Evolutionary conservation across 2,113 vertebrate genomes (phyloP).

Genomic region (Apteryx owenii): DNA sequence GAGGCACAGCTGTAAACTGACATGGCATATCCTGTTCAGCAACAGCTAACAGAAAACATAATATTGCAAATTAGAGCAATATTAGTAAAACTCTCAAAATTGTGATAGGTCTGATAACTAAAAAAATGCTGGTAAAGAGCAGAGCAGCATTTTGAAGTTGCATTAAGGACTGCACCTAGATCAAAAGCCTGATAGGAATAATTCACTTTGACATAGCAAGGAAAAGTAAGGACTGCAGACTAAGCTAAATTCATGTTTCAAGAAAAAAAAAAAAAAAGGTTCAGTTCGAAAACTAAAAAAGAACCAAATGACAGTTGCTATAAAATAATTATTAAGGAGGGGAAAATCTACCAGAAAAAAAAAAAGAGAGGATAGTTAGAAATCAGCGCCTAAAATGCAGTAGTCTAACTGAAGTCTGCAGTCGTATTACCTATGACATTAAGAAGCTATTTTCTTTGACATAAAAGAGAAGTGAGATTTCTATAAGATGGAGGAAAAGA

Average conservation of each 20-base stretch:
- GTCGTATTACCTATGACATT: background rate
- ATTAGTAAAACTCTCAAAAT: background rate
- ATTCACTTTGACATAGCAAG: background rate
- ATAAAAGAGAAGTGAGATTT: background rate
- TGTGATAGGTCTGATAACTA: background rate
- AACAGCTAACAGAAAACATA: background rate
- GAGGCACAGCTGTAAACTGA: background rate
- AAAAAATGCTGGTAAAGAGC: background rate
- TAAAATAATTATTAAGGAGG: background rate
- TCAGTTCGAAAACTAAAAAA: background rate
- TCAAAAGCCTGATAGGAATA: background rate
- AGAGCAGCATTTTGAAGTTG: background rate
- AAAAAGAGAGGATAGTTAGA: background rate
- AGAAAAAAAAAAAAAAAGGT: background rate
- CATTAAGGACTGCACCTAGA: background rate
- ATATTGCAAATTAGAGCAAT: background rate
- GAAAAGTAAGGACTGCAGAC: background rate
- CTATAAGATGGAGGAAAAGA: background rate
- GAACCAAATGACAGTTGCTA: background rate
- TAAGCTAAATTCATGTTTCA: background rate
- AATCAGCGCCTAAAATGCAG: background rate
- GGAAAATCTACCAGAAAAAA: background rate
- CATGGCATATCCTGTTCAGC: background rate
- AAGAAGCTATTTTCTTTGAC: background rate
- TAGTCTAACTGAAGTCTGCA: background rate